phyloP scores from a whole-genome alignment of 2,113 vertebrate genomes.

The Sphyrna mokarran region DNA sequence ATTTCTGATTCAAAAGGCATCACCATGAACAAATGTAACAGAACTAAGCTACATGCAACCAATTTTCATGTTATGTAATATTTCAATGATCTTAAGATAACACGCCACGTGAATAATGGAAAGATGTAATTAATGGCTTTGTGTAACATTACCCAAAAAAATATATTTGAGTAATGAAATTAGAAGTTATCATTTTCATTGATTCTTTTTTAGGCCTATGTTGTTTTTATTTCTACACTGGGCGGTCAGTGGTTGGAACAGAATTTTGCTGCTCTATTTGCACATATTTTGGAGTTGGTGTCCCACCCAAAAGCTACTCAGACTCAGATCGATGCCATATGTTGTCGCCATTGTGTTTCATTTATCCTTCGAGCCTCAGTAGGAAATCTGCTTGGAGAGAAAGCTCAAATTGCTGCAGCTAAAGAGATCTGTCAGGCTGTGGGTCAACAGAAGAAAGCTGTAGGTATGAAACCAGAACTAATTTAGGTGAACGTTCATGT shows the following conservation, averaged over 20 bases:
- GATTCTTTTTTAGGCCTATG: slow-evolving; percentile 68
- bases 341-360: slow-evolving; percentile 70
- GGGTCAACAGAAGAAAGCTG: slow-evolving; percentile 66
- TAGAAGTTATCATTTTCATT: slow-evolving; percentile 40
- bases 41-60: not conserved
- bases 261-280: slow-evolving; percentile 71
- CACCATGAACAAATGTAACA: not conserved
- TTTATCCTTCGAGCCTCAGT: slow-evolving; percentile 78
- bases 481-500: not conserved
- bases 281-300: slow-evolving; percentile 69
- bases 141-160: not conserved
- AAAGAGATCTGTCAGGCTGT: slow-evolving; percentile 73
- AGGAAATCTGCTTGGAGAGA: slow-evolving; percentile 81
- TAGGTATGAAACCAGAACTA: slow-evolving; percentile 63
- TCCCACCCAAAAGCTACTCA: slow-evolving; percentile 68
- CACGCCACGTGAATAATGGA: not conserved
- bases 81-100: not conserved
- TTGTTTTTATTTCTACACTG: slow-evolving; percentile 76
- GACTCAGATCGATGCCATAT: slow-evolving; percentile 61
- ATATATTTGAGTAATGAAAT: not conserved
- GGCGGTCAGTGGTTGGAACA: slow-evolving; percentile 78
- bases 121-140: not conserved
- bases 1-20: not conserved
- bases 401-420: slow-evolving; percentile 81
- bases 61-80: not conserved